Conservation (phyloP, 2,113 vertebrate genomes). For the Columba janthina region DNA sequence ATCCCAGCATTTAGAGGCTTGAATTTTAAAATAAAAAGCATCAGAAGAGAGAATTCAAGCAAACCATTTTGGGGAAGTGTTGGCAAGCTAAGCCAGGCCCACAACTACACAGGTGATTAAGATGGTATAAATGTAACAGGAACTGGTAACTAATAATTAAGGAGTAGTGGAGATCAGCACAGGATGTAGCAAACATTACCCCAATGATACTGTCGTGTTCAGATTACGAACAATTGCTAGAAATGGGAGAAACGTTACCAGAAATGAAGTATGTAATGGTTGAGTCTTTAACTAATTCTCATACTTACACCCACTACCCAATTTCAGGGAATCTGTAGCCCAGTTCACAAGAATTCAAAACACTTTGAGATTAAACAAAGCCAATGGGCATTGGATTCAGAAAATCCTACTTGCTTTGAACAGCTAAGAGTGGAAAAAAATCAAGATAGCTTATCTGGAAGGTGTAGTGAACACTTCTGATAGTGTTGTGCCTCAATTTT, state of each 20-base stretch:
- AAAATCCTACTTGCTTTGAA: background rate
- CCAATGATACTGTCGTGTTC: background rate
- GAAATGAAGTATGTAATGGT: background rate
- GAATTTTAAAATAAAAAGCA: background rate
- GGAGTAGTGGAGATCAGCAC: background rate
- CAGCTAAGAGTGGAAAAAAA: background rate
- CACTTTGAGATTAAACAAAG: background rate
- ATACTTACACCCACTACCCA: background rate
- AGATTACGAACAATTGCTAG: background rate
- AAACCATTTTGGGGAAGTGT: background rate
- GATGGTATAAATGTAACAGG: background rate
- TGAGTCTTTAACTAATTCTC: background rate
- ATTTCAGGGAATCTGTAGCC: background rate
- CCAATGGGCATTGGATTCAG: background rate
- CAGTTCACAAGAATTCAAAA: background rate
- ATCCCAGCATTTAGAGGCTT: background rate
- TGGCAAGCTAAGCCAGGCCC: background rate
- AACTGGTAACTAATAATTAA: background rate
- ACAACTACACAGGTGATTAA: background rate
- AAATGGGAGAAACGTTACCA: background rate
- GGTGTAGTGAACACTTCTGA: background rate
- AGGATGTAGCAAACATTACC: background rate
- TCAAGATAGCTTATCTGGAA: background rate
- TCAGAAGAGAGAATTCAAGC: background rate
- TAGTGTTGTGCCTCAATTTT: background rate